These are phyloP conservation scores for Octodonta nipae DNA, from an alignment of 2,888 invertebrate genomes.

Conservation along the genomic window DNA sequence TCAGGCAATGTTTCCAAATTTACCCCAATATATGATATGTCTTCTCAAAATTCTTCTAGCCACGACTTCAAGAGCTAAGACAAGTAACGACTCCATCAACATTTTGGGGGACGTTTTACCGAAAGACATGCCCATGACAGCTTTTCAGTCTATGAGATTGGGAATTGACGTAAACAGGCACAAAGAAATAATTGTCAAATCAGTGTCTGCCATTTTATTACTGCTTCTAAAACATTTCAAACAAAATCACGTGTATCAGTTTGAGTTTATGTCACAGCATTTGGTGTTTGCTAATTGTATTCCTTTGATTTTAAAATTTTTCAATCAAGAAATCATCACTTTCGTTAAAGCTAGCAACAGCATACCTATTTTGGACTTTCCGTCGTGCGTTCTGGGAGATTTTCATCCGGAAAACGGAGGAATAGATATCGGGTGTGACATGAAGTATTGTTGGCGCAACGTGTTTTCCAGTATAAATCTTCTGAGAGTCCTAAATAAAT, in stretches of 20 bases:
- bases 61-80: constrained; percentile 95
- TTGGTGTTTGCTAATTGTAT: constrained; percentile 98
- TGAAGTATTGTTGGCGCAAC: constrained; percentile 92
- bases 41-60: constrained; percentile 90
- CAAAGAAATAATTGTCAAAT: constrained; percentile 96
- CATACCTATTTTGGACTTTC: constrained; percentile 88
- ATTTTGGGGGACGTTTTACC: constrained; percentile 97
- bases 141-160: constrained; percentile 84
- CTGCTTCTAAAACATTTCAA: constrained; percentile 94
- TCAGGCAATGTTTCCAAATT: constrained; percentile 84
- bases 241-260: constrained; percentile 94
- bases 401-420: constrained; percentile 85
- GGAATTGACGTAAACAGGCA: constrained; percentile 96
- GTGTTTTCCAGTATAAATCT: constrained; percentile 96
- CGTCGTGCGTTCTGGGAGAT: constrained; percentile 88
- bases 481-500: constrained; percentile 87
- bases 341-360: constrained; percentile 91
- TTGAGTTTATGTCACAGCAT: constrained; percentile 98
- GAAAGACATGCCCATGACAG: constrained; percentile 94
- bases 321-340: constrained; percentile 92
- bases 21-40: constrained; percentile 96
- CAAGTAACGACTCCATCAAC: constrained; percentile 94
- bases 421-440: constrained; percentile 70
- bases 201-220: constrained; percentile 78
- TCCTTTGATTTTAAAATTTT: constrained; percentile 92